Percentiles rank a stretch among this genome's conserved stretches.
Evolutionary conservation across 2,113 vertebrate genomes (phyloP).

Genomic region (Formicarius rufipectus): DNA sequence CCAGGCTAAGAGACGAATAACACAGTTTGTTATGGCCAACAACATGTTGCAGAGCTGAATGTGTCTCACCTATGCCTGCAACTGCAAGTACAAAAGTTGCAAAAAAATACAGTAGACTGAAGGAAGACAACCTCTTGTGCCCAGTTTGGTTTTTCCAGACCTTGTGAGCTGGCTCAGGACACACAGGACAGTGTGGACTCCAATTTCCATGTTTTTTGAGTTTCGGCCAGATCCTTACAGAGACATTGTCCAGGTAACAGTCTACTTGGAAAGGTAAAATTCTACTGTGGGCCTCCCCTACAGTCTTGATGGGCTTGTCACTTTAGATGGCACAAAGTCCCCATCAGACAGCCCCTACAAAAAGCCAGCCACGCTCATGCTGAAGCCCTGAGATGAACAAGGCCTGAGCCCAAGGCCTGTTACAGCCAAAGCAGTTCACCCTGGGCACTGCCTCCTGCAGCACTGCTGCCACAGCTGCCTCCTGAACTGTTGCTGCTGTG

Average conservation of each 20-base stretch:
- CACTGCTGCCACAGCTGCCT: not conserved
- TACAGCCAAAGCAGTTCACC: not conserved
- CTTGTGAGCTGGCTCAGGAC: not conserved
- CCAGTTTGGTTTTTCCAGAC: not conserved
- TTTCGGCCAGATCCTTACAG: not conserved
- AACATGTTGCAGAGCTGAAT: not conserved
- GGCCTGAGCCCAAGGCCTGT: not conserved
- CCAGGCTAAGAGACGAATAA: not conserved
- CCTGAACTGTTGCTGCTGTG: not conserved
- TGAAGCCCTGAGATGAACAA: not conserved
- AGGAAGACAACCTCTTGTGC: not conserved
- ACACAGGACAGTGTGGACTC: not conserved
- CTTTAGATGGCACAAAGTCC: not conserved
- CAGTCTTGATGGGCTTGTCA: fast-evolving
- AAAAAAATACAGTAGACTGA: not conserved
- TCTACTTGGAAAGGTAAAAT: not conserved
- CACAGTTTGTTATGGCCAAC: not conserved
- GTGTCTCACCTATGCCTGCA: not conserved
- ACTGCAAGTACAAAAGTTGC: not conserved
- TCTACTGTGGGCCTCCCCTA: not conserved
- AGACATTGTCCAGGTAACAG: not conserved
- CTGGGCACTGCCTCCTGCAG: not conserved
- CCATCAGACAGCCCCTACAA: not conserved
- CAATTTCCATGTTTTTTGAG: fast-evolving
- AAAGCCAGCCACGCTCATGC: fast-evolving